These are phyloP conservation scores for Epirrhoe tristata DNA, from an alignment of 2,888 invertebrate genomes.

Conservation along the genomic window DNA sequence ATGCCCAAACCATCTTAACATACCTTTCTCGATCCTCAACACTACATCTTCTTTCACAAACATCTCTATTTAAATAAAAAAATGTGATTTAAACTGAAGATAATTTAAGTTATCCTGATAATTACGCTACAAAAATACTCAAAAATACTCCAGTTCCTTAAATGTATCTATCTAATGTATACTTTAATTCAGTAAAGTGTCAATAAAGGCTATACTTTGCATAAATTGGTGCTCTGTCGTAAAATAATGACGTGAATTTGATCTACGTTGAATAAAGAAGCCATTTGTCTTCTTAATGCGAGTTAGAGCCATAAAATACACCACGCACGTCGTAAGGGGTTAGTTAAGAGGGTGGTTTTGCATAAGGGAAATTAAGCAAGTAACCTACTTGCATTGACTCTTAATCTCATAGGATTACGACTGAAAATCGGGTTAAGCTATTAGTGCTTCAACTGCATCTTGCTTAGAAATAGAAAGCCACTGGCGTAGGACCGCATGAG, in stretches of 20 bases:
- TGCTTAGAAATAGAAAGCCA: neutral
- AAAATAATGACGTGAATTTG: conserved; percentile 21
- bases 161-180: neutral
- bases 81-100: too few relatives aligned
- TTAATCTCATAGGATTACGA: conserved; percentile 24
- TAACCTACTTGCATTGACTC: conserved; percentile 14
- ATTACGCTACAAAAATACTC: neutral
- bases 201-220: neutral
- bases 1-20: too few relatives aligned
- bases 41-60: too few relatives aligned
- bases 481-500: too few relatives aligned
- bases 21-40: too few relatives aligned
- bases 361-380: conserved; percentile 31
- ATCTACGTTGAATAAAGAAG: conserved; percentile 29
- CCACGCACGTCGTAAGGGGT: conserved; percentile 37
- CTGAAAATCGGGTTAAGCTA: neutral
- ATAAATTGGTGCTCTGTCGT: conserved; percentile 3
- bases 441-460: neutral
- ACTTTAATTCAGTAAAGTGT: neutral
- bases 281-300: conserved; percentile 39
- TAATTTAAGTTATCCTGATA: too few relatives aligned
- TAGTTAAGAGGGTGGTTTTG: conserved; percentile 32
- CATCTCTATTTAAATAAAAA: too few relatives aligned
- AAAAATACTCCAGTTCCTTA: neutral
- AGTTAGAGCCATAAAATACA: conserved; percentile 37